A percentile compares a stretch with the other conserved stretches of the same genome.
phyloP scores from a whole-genome alignment of 2,113 vertebrate genomes.

The Xyliphius kryptos region DNA sequence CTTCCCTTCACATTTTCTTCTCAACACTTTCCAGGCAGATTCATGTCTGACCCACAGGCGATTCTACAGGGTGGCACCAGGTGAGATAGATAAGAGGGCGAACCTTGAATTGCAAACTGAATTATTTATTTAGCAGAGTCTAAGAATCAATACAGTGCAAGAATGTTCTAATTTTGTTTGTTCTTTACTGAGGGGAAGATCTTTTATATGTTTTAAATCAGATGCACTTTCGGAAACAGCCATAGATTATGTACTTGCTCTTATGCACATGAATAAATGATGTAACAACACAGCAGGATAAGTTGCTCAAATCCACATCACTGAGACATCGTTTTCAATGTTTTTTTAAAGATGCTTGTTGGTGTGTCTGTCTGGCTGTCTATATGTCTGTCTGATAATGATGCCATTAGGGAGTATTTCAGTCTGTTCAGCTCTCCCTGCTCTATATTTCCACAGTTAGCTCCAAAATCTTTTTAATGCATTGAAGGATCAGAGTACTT shows the following conservation, averaged over 20 bases:
- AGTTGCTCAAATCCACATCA: not conserved
- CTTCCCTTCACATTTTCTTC: constrained; percentile 22
- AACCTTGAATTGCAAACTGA: constrained; percentile 9
- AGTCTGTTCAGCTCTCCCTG: not conserved
- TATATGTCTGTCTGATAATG: not conserved
- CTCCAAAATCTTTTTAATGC: not conserved
- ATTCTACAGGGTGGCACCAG: constrained; percentile 21
- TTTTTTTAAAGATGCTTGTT: no score
- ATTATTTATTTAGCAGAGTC: constrained; percentile 16
- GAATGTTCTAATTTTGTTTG: constrained; percentile 29
- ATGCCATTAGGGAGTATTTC: not conserved
- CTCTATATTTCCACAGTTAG: not conserved
- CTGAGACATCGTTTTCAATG: no score
- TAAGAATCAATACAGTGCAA: not conserved
- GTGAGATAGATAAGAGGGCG: constrained; percentile 26
- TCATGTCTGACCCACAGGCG: constrained; percentile 1
- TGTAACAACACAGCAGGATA: not conserved
- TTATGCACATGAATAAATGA: constrained; percentile 3
- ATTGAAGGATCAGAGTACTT: no score
- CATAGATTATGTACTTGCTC: not conserved
- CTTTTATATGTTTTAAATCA: constrained; percentile 15
- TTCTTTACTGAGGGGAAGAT: not conserved
- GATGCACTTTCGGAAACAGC: not conserved
- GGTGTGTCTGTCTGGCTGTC: no score
- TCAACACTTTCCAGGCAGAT: constrained; percentile 19